Percentiles rank a stretch among this genome's conserved stretches.
These are phyloP conservation scores for Sepioteuthis lessoniana DNA, from an alignment of 2,888 invertebrate species.

Conservation along the genomic window DNA sequence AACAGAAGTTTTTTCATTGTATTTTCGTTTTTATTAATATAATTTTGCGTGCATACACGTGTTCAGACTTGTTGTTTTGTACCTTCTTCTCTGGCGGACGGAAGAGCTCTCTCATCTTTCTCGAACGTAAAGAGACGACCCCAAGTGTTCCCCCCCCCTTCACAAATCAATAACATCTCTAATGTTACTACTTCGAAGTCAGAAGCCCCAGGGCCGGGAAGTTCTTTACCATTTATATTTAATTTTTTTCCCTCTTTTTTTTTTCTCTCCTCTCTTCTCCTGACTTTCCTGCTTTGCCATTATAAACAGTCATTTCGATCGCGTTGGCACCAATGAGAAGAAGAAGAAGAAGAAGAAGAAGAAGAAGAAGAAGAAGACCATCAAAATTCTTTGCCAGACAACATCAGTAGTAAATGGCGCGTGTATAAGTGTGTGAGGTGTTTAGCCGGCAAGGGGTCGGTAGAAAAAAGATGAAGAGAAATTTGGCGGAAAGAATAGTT, in stretches of 20 bases:
- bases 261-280: background rate
- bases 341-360: background rate
- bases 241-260: background rate
- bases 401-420: slow-evolving; percentile 33
- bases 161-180: background rate
- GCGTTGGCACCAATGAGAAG: background rate
- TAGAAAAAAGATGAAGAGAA: background rate
- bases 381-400: background rate
- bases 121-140: background rate
- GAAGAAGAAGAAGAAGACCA: background rate
- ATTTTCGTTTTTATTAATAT: background rate
- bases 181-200: background rate
- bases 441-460: background rate
- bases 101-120: slow-evolving; percentile 33
- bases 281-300: background rate
- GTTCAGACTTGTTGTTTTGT: background rate
- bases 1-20: too few relatives aligned
- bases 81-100: background rate
- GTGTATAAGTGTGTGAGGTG: background rate
- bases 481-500: background rate
- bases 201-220: background rate
- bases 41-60: background rate
- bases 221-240: background rate
- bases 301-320: slow-evolving; percentile 10
- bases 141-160: background rate